Conservation (phyloP, 2,113 vertebrate species). For the Noturus placidus region DNA sequence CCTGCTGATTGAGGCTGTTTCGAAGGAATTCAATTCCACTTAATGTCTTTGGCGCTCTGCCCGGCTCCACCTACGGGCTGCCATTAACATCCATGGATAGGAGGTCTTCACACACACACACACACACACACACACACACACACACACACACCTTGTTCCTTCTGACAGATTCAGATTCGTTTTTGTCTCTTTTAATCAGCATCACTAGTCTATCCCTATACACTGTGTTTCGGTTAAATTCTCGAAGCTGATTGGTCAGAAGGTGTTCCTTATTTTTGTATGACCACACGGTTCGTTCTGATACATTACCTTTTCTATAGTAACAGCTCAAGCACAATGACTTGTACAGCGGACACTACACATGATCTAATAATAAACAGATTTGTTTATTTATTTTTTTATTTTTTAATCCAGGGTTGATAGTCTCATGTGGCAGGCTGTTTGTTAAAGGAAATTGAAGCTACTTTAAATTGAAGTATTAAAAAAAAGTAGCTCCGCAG, state of each 20-base stretch:
- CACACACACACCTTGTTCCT: not conserved
- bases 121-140: conserved; percentile 32
- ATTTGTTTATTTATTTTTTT: not conserved
- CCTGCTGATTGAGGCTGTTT: conserved; percentile 91
- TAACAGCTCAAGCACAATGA: not conserved
- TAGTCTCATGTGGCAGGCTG: conserved; percentile 6
- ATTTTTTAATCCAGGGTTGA: conserved; percentile 16
- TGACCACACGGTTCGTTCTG: not conserved
- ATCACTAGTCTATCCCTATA: conserved; percentile 23
- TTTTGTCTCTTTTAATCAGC: conserved; percentile 45
- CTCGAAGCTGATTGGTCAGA: not conserved
- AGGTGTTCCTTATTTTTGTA: not conserved
- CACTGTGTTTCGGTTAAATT: not conserved
- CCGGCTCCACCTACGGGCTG: conserved; percentile 66
- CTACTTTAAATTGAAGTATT: conserved; percentile 15
- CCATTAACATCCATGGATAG: conserved; percentile 79
- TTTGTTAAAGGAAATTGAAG: conserved; percentile 11
- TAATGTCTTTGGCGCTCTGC: conserved; percentile 81
- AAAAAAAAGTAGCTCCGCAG: too few species aligned
- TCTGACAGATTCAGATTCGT: not conserved
- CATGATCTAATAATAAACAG: not conserved
- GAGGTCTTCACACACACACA: conserved; percentile 54
- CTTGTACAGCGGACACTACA: not conserved
- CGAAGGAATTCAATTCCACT: conserved; percentile 85
- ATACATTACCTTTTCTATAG: not conserved